Conservation (phyloP, 2,113 vertebrate species). For the Egretta garzetta region DNA sequence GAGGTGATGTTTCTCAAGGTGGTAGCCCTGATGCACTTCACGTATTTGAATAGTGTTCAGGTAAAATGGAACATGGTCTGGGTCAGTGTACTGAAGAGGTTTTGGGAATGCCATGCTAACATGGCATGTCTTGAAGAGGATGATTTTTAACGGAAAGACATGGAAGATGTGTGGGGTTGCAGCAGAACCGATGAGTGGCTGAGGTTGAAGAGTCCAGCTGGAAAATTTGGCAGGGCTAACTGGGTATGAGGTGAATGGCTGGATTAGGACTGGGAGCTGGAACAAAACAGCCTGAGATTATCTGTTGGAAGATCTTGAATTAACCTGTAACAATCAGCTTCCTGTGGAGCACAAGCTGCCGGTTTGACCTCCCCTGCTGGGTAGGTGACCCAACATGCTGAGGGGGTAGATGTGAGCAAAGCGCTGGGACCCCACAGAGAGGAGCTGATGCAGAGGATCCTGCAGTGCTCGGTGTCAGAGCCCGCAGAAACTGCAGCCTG, state of each 20-base stretch:
- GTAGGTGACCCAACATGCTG: fast-evolving
- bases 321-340: neutral
- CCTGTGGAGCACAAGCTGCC: neutral
- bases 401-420: fast-evolving
- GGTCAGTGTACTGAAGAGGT: neutral
- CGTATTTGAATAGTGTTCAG: fast-evolving
- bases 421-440: neutral
- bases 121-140: neutral
- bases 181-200: neutral
- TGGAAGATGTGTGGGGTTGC: neutral
- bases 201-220: neutral
- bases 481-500: neutral
- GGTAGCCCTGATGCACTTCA: neutral
- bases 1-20: neutral
- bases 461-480: neutral
- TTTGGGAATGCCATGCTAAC: neutral
- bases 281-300: neutral
- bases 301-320: neutral
- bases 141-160: neutral
- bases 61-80: neutral
- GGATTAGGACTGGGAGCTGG: neutral
- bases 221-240: neutral
- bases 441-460: neutral
- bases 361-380: neutral
- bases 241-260: neutral